phyloP scores from a whole-genome alignment of 2,113 vertebrate genomes.

The Carlito syrichta region DNA sequence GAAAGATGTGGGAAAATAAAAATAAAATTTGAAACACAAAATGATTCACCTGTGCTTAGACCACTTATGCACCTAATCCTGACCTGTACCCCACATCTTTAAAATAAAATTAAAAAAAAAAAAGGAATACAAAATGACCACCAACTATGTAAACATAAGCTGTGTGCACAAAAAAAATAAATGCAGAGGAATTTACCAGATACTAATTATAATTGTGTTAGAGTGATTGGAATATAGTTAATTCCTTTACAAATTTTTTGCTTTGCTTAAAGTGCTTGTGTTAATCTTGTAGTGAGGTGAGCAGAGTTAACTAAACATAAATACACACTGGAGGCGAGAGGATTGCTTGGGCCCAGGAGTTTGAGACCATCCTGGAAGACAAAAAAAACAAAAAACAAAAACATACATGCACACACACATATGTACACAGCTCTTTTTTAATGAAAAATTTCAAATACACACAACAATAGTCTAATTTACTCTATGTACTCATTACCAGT shows the following conservation, averaged over 20 bases:
- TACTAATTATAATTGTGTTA: not conserved
- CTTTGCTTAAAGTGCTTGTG: not conserved
- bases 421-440: not conserved
- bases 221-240: not conserved
- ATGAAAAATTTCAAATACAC: not conserved
- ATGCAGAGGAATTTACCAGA: not conserved
- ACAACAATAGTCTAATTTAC: not conserved
- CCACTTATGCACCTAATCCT: no score
- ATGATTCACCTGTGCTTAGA: no score
- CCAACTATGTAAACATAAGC: not conserved
- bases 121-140: not conserved
- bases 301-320: not conserved
- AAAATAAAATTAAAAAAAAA: no score
- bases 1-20: not conserved
- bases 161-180: not conserved
- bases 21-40: slow-evolving; percentile 12
- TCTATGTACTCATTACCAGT: not conserved
- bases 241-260: not conserved
- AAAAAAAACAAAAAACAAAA: no score
- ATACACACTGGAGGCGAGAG: no score
- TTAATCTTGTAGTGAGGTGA: not conserved
- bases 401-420: not conserved
- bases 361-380: no score
- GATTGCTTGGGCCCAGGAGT: no score
- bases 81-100: no score